A percentile compares a stretch with the other conserved stretches of the same genome.
Conservation (phyloP, 30 jellyfish, hydroid and myxozoan species). For the Pseudorhiza aurosa region DNA sequence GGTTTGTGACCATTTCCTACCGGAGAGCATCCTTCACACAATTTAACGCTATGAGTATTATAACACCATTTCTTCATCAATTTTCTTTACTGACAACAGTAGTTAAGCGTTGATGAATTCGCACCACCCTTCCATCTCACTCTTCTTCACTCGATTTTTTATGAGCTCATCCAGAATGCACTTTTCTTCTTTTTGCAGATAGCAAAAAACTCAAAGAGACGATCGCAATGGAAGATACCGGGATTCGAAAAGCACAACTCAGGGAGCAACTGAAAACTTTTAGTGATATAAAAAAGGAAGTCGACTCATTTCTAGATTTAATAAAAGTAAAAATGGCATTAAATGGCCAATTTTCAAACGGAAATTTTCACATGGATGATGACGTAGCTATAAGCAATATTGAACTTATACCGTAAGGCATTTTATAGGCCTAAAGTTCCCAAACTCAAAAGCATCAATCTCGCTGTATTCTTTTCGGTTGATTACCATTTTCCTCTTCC, state of each 20-base stretch:
- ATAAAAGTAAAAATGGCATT: slow-evolving; percentile 44
- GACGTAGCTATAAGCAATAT: slow-evolving; percentile 64
- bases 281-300: slow-evolving; percentile 28
- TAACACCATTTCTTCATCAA: too few species aligned
- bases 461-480: too few species aligned
- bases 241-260: neutral
- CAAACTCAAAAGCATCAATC: too few species aligned
- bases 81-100: too few species aligned
- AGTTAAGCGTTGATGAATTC: too few species aligned
- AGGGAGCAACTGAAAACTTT: slow-evolving; percentile 15
- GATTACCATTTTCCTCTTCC: neutral
- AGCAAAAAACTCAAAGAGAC: neutral
- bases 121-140: neutral
- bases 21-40: too few species aligned
- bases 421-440: too few species aligned
- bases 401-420: slow-evolving; percentile 38
- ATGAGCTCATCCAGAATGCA: neutral
- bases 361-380: slow-evolving; percentile 29
- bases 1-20: too few species aligned
- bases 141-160: neutral
- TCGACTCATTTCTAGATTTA: slow-evolving; percentile 35
- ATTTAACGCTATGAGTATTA: too few species aligned
- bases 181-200: neutral
- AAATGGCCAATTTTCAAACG: slow-evolving; percentile 7
- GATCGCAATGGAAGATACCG: neutral